Conservation (phyloP, 2,797 vertebrate species). For the Cottoperca gobio region DNA sequence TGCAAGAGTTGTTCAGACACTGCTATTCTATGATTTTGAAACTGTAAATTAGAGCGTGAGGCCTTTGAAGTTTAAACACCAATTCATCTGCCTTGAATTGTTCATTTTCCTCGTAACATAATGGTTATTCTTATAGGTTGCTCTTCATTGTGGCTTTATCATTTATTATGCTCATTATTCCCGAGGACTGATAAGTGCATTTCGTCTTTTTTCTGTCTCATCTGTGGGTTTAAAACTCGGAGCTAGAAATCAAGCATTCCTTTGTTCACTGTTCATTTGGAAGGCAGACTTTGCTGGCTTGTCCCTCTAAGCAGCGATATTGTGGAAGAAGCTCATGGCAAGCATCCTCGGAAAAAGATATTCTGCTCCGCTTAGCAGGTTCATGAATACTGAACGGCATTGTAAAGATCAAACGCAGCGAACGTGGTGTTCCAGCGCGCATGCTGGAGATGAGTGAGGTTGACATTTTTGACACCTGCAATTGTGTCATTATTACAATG, state of each 20-base stretch:
- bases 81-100: constrained; percentile 56
- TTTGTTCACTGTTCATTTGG: constrained; percentile 76
- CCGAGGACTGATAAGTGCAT: constrained; percentile 51
- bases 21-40: constrained; percentile 56
- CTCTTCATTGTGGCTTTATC: constrained; percentile 46
- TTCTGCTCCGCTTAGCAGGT: constrained; percentile 75
- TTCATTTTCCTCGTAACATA: constrained; percentile 46
- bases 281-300: constrained; percentile 64
- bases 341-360: constrained; percentile 74
- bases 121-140: constrained; percentile 57
- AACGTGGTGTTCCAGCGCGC: constrained; percentile 53
- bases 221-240: constrained; percentile 61
- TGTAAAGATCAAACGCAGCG: constrained; percentile 80
- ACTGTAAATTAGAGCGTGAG: constrained; percentile 65
- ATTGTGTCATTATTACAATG: constrained; percentile 67
- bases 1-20: constrained; percentile 50
- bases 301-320: constrained; percentile 72
- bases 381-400: constrained; percentile 81
- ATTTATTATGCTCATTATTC: constrained; percentile 69
- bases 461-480: constrained; percentile 69
- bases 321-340: constrained; percentile 74
- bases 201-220: constrained; percentile 52
- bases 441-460: constrained; percentile 46
- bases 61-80: constrained; percentile 74
- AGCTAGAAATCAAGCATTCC: constrained; percentile 66